A percentile compares a stretch with the other conserved stretches of the same genome.
phyloP scores from a whole-genome alignment of 2,888 invertebrate genomes.

The Lithophane leautieri region DNA sequence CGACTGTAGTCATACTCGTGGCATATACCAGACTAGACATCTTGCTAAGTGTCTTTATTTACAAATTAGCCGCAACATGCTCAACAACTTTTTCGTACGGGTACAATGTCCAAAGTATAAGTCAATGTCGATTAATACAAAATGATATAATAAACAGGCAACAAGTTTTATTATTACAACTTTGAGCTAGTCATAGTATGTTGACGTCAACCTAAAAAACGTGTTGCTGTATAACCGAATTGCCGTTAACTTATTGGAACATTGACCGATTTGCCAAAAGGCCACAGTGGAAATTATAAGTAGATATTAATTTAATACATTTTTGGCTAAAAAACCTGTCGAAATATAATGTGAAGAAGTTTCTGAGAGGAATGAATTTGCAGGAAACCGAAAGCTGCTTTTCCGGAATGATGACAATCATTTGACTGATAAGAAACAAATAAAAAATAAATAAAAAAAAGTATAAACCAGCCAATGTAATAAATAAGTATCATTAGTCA shows the following conservation, averaged over 20 bases:
- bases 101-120: constrained; percentile 19
- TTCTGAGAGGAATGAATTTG: not conserved
- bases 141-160: not conserved
- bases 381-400: no score
- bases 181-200: not conserved
- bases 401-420: not conserved
- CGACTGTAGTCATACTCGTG: no score
- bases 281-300: not conserved
- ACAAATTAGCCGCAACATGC: not conserved
- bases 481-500: no score
- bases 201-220: not conserved
- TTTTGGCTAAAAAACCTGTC: not conserved
- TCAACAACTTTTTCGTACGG: not conserved
- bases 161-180: not conserved
- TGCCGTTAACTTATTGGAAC: no score
- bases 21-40: not conserved
- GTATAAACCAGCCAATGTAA: no score
- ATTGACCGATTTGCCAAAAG: not conserved
- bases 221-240: constrained; percentile 3
- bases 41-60: not conserved
- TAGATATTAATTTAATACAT: not conserved
- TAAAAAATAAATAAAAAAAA: not conserved
- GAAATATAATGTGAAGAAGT: not conserved
- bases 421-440: not conserved
- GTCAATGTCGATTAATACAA: not conserved